Conservation (phyloP, 2,888 invertebrate genomes). For the Dasypogon diadema region DNA sequence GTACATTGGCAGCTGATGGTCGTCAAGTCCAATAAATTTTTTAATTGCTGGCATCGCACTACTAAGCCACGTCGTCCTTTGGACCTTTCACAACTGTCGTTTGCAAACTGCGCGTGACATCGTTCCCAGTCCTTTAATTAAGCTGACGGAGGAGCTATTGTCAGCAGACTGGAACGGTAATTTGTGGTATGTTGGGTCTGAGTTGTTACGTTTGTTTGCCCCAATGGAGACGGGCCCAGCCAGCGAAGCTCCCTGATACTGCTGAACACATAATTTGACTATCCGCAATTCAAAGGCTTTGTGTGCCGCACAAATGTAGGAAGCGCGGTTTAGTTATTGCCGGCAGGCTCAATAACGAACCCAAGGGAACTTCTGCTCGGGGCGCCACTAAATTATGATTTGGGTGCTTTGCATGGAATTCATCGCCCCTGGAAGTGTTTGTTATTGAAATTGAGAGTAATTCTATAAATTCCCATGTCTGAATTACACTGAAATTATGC, state of each 20-base stretch:
- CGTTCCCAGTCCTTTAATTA: constrained; percentile 20
- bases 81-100: constrained; percentile 5
- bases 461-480: background rate
- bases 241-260: constrained; percentile 13
- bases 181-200: constrained; percentile 12
- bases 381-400: constrained; percentile 4
- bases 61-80: constrained; percentile 9
- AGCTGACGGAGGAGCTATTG: constrained; percentile 35
- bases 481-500: background rate
- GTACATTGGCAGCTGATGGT: background rate
- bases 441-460: background rate
- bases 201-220: constrained; percentile 37
- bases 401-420: background rate
- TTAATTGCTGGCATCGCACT: constrained; percentile 4
- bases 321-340: background rate
- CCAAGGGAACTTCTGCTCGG: background rate
- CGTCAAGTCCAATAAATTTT: constrained; percentile 19
- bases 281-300: constrained; percentile 13
- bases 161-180: constrained; percentile 31
- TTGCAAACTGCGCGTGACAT: constrained; percentile 2
- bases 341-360: constrained; percentile 2
- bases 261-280: constrained; percentile 15
- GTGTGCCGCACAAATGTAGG: background rate
- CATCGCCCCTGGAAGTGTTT: background rate
- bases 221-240: background rate